phyloP scores from a whole-genome alignment of 2,888 invertebrate species.

The Pristionchus arcanus region DNA sequence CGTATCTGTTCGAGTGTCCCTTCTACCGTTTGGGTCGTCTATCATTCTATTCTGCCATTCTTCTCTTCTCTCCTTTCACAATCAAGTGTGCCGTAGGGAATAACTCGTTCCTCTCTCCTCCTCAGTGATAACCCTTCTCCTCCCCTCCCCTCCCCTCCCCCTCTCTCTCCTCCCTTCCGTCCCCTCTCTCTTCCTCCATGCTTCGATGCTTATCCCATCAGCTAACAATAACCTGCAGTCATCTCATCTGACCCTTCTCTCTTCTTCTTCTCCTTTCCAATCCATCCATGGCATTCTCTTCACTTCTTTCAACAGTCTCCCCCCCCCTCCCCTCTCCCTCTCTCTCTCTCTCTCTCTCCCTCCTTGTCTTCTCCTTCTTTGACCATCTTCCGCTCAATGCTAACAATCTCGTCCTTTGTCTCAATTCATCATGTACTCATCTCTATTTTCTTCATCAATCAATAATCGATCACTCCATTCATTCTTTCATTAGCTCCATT shows the following conservation, averaged over 20 bases:
- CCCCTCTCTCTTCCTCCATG: background rate
- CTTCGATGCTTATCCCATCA: background rate
- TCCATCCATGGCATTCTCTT: background rate
- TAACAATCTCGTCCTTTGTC: background rate
- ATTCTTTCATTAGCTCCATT: background rate
- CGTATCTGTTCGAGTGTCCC: background rate
- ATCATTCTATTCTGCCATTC: constrained; percentile 14
- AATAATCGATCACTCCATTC: constrained; percentile 26
- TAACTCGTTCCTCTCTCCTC: background rate
- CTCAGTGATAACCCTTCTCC: constrained; percentile 38
- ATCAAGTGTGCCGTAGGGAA: constrained; percentile 27
- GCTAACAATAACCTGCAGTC: background rate
- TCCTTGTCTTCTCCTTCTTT: constrained; percentile 36
- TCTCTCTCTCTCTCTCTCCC: background rate
- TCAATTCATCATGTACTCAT: constrained; percentile 52
- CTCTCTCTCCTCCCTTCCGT: background rate
- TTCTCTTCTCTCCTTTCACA: constrained; percentile 9
- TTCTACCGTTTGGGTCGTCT: constrained; percentile 3
- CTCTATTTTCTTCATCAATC: background rate
- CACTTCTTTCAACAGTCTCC: constrained; percentile 30
- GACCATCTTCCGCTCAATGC: constrained; percentile 42
- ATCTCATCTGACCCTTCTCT: background rate
- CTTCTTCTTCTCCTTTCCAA: background rate
- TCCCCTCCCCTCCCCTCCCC: background rate
- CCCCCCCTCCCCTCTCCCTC: constrained; percentile 1